Conservation (phyloP, 2,113 vertebrate genomes). For the Pimephales promelas region DNA sequence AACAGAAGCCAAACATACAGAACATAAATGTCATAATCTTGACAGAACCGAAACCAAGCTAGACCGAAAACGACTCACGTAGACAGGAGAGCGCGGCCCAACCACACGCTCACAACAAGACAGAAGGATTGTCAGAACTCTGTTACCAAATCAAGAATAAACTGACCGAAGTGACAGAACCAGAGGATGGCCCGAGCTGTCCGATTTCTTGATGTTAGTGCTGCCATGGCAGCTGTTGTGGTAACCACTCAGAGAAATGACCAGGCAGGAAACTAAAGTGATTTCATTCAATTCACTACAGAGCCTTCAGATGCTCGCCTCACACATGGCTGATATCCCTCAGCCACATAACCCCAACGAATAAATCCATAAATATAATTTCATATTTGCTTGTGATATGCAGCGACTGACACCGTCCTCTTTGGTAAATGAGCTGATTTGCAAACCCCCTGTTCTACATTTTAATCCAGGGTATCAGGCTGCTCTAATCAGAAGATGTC, state of each 20-base stretch:
- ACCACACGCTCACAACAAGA: no score
- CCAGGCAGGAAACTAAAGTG: slow-evolving; percentile 55
- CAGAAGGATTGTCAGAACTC: no score
- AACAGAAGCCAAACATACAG: no score
- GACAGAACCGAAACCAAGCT: no score
- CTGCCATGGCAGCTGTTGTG: slow-evolving; percentile 27
- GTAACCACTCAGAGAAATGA: slow-evolving; percentile 55
- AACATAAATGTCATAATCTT: no score
- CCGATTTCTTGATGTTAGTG: slow-evolving; percentile 38
- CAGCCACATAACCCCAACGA: slow-evolving; percentile 49
- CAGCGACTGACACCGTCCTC: slow-evolving; percentile 15
- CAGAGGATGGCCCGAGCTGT: slow-evolving; percentile 32
- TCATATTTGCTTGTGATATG: slow-evolving; percentile 52
- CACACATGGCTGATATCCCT: slow-evolving; percentile 32
- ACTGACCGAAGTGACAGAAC: no score
- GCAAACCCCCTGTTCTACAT: slow-evolving; percentile 54
- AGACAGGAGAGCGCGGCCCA: no score
- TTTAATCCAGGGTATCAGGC: slow-evolving; percentile 54
- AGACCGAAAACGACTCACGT: no score
- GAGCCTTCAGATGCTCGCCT: slow-evolving; percentile 41
- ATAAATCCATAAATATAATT: slow-evolving; percentile 59
- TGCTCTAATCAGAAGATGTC: slow-evolving; percentile 52
- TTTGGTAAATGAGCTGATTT: slow-evolving; percentile 60
- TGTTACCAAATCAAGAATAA: no score
- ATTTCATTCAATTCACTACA: slow-evolving; percentile 50